Evolutionary conservation across 2,113 vertebrate species (phyloP), one percentile per base, ranked within the genome.

Genomic region (Pangasianodon hypophthalmus): DNA sequence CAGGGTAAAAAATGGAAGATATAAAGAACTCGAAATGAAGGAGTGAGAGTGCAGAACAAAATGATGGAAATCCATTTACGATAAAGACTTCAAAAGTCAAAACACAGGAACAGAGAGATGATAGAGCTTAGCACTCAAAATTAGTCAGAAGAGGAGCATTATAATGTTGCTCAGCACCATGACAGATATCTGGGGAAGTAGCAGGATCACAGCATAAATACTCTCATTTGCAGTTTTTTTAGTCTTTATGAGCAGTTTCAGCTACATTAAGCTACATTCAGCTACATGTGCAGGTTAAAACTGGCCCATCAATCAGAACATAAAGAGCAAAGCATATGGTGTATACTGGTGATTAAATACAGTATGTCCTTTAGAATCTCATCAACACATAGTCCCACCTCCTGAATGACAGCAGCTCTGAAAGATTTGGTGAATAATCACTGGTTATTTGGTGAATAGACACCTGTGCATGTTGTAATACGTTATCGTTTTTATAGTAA

Each of bases 41-140:
- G 21, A 64, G 26, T 26, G 16, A 44, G 21, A 85, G 54, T 52
- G 11, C 24, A 83, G 62, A 86, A 10, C 54, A 64, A 37, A 82
- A 88, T 83, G 86, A 91, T 82, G 62, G 58, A 87, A 88, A 41
- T 54, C 67, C 58, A 85, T n/a, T 41, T 37, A 48, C 26, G 62
- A 86, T 26, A 62, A 29, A 69, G 73, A 16, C 29, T 75, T 19
- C n/a, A 41, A 69, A 83, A 48, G 29, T 9, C 48, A 29, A 58
- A 32, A 19, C 50, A 44, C 14, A 32, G 71, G 60, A 81, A 64
- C 26, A 64, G 44, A 84, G 56, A 88, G 52, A 67, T 75, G 73
- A 44, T 3, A 2, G 85, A 29, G 54, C 48, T 77, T 21, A 62
- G 64, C 26, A 85, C 75, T 81, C 62, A 41, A 62, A 41, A 54